phyloP scores from a whole-genome alignment of 2,888 invertebrate genomes.

The Pocota personata region DNA sequence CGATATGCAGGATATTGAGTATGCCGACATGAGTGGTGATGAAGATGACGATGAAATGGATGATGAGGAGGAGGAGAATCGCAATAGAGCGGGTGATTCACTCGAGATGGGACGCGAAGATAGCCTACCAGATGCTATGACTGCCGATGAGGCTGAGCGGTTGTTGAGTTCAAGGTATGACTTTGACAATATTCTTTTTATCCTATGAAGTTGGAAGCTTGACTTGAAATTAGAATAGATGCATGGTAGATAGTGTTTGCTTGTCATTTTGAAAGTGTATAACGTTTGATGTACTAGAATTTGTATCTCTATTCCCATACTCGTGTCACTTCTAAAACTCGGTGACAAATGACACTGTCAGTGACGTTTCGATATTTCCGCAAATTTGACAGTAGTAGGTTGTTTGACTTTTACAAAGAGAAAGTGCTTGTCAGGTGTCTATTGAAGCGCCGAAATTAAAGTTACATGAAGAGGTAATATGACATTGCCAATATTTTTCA shows the following conservation, averaged over 20 bases:
- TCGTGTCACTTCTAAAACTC: too few species aligned
- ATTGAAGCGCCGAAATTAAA: too few species aligned
- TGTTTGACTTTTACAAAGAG: too few species aligned
- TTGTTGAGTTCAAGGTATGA: constrained; percentile 92
- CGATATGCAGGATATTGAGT: constrained; percentile 85
- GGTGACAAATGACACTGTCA: too few species aligned
- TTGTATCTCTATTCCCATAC: too few species aligned
- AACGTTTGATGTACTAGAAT: constrained; percentile 68
- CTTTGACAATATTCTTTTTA: constrained; percentile 9
- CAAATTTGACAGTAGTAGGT: too few species aligned
- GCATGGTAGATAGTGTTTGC: constrained; percentile 74
- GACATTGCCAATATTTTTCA: too few species aligned
- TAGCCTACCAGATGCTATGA: constrained; percentile 86
- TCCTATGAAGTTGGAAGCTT: neutral
- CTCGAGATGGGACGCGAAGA: constrained; percentile 77
- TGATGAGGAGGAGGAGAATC: constrained; percentile 80
- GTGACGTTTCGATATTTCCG: too few species aligned
- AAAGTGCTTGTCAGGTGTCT: too few species aligned
- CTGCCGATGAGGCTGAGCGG: constrained; percentile 94
- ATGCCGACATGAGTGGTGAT: constrained; percentile 84
- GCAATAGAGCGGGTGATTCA: constrained; percentile 53
- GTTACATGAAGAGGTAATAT: too few species aligned
- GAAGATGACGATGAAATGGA: constrained; percentile 84
- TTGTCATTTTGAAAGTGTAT: constrained; percentile 76
- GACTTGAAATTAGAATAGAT: constrained; percentile 12